phyloP scores from a whole-genome alignment of 2,797 vertebrate genomes.

The Betta splendens region DNA sequence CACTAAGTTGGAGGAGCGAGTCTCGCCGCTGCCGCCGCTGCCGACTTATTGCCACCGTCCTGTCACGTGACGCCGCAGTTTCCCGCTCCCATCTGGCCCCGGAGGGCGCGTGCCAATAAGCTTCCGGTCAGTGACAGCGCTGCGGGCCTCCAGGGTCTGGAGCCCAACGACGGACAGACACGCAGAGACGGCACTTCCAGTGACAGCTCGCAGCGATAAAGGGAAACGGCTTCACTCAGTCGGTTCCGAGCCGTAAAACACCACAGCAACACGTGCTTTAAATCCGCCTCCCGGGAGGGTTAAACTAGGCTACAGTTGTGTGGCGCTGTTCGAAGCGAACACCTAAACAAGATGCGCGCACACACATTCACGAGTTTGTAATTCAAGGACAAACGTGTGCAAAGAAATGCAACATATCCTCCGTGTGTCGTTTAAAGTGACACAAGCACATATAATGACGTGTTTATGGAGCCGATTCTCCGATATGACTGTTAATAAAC shows the following conservation, averaged over 20 bases:
- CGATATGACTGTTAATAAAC: constrained; percentile 53
- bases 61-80: constrained; percentile 16
- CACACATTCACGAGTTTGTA: constrained; percentile 1
- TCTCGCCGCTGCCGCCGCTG: constrained; percentile 28
- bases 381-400: constrained; percentile 21
- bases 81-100: constrained; percentile 28
- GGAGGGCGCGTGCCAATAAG: constrained; percentile 52
- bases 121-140: constrained; percentile 44
- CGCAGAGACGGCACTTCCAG: constrained; percentile 41
- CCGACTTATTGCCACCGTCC: constrained; percentile 17
- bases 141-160: constrained; percentile 51
- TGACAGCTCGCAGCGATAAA: constrained; percentile 50
- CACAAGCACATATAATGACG: constrained; percentile 30
- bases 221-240: constrained; percentile 24
- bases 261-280: constrained; percentile 48
- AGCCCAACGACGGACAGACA: constrained; percentile 47
- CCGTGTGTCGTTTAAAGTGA: constrained; percentile 21
- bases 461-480: constrained; percentile 14
- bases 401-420: background rate
- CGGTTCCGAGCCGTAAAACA: constrained; percentile 42
- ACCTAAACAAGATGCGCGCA: constrained; percentile 13
- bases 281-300: constrained; percentile 49
- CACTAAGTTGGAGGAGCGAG: constrained; percentile 10
- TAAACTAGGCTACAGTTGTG: constrained; percentile 47
- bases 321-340: constrained; percentile 21